Conservation (phyloP, 2,797 vertebrate genomes). For the Falco naumanni region DNA sequence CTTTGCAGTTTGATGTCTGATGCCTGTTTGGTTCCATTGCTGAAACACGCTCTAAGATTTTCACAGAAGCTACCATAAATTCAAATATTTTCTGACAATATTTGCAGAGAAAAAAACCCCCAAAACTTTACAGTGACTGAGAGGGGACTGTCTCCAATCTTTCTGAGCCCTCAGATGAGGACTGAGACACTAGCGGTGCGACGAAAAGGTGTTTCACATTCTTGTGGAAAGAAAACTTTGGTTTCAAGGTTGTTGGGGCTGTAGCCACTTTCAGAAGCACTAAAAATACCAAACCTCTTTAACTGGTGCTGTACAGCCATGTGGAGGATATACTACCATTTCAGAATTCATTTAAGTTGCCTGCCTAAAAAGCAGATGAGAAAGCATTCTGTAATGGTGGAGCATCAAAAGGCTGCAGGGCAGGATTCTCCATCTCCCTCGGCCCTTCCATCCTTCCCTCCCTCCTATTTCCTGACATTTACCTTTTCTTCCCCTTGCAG, state of each 20-base stretch:
- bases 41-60: not conserved
- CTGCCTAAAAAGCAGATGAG: not conserved
- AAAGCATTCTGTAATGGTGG: not conserved
- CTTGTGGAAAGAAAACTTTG: not conserved
- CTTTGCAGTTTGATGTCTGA: not conserved
- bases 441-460: not conserved
- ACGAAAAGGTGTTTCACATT: not conserved
- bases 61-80: not conserved
- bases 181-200: not conserved
- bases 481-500: not conserved
- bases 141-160: not conserved
- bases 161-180: not conserved
- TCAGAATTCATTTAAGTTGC: not conserved
- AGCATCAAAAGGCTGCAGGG: not conserved
- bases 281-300: not conserved
- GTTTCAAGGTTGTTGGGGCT: not conserved
- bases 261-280: not conserved
- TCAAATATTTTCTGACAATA: not conserved
- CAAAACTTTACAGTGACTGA: not conserved
- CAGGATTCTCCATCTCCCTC: not conserved
- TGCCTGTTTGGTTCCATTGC: not conserved
- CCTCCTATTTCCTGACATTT: not conserved
- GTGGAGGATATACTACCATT: not conserved
- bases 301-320: not conserved
- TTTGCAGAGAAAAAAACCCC: not conserved